Conservation (phyloP, 2,888 invertebrate species). For the Lasiommata megera region DNA sequence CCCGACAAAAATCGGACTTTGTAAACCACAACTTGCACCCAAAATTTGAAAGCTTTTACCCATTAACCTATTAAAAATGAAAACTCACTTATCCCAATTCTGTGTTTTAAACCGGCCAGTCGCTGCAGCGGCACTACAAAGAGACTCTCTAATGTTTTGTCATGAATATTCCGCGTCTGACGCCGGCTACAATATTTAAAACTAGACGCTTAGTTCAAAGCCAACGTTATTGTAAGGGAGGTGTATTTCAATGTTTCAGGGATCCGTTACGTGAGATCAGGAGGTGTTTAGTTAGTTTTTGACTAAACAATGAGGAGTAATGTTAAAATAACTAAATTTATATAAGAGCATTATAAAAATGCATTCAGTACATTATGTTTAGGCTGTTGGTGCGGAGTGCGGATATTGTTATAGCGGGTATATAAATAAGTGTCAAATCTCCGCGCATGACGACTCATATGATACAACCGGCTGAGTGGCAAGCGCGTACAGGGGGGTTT, state of each 20-base stretch:
- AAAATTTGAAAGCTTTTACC: conserved; percentile 13
- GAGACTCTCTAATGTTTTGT: conserved; percentile 29
- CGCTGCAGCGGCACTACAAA: conserved; percentile 23
- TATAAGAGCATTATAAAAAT: too few relatives aligned
- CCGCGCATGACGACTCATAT: too few relatives aligned
- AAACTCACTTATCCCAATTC: conserved; percentile 12
- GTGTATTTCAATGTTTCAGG: not conserved
- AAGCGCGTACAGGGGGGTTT: too few relatives aligned
- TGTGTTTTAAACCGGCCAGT: conserved; percentile 16
- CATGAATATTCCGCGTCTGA: conserved; percentile 30
- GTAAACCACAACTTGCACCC: not conserved
- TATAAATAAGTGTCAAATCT: too few relatives aligned
- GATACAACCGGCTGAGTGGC: too few relatives aligned
- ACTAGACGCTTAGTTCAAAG: conserved; percentile 20
- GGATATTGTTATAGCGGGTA: too few relatives aligned
- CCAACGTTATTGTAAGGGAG: not conserved
- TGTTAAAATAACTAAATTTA: too few relatives aligned
- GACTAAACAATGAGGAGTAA: too few relatives aligned
- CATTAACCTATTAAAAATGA: conserved; percentile 25
- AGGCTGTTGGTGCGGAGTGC: too few relatives aligned
- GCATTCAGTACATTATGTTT: too few relatives aligned
- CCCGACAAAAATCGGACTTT: not conserved
- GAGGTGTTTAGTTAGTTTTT: too few relatives aligned
- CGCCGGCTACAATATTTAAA: conserved; percentile 21
- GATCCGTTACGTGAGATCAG: not conserved